Conservation (phyloP, 2,888 invertebrate species). For the Pardosa pseudoannulata region DNA sequence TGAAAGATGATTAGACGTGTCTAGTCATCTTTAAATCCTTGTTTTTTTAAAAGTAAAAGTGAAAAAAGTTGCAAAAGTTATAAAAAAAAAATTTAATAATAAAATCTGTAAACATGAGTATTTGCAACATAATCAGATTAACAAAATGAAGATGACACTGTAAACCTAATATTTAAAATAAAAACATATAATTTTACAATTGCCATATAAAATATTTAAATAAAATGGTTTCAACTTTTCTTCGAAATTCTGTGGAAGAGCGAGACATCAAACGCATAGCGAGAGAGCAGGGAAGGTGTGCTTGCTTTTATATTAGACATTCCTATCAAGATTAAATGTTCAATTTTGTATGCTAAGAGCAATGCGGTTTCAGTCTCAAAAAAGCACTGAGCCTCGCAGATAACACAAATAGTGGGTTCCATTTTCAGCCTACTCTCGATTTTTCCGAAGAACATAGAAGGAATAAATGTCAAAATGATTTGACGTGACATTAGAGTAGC, state of each 20-base stretch:
- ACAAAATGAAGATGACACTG: too few relatives aligned
- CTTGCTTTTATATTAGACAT: not conserved
- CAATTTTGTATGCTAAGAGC: not conserved
- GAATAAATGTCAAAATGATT: not conserved
- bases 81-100: too few relatives aligned
- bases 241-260: not conserved
- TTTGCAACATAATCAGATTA: too few relatives aligned
- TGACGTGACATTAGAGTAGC: not conserved
- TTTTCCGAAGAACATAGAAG: not conserved
- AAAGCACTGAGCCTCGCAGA: not conserved
- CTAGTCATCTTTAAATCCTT: too few relatives aligned
- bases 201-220: too few relatives aligned
- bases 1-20: too few relatives aligned
- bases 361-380: not conserved
- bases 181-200: too few relatives aligned
- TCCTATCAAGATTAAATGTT: not conserved
- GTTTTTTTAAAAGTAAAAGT: too few relatives aligned
- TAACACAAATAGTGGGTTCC: not conserved
- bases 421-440: not conserved
- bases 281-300: not conserved
- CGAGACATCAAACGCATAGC: not conserved
- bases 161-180: too few relatives aligned
- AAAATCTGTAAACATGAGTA: too few relatives aligned
- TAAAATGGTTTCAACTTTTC: too few relatives aligned
- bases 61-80: too few relatives aligned